Percentiles rank a stretch among this genome's conserved stretches.
Conservation (phyloP, 2,888 invertebrate species). For the Phyllotreta striolata region DNA sequence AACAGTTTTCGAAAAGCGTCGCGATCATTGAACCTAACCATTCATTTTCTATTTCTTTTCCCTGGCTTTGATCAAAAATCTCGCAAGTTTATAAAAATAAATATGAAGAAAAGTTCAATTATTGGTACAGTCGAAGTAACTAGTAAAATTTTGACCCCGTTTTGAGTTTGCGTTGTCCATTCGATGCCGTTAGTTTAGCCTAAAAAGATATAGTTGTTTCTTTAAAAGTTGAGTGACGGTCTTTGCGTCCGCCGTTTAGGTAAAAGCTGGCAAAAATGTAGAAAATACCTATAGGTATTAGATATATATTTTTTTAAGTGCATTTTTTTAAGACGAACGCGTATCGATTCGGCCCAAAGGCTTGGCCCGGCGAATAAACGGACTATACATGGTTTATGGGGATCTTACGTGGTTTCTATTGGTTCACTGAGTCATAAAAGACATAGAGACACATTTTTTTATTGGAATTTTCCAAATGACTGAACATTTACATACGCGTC, state of each 20-base stretch:
- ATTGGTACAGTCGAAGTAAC: slow-evolving; percentile 53
- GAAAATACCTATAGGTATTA: slow-evolving; percentile 42
- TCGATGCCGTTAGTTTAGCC: slow-evolving; percentile 58
- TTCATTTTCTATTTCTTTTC: slow-evolving; percentile 58
- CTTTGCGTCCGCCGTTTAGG: slow-evolving; percentile 41
- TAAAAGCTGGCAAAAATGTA: slow-evolving; percentile 42
- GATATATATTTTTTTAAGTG: slow-evolving; percentile 52
- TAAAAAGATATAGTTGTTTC: slow-evolving; percentile 52
- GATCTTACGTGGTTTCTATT: slow-evolving; percentile 63
- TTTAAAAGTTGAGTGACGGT: slow-evolving; percentile 41
- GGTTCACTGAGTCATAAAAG: slow-evolving; percentile 64
- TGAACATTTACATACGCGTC: slow-evolving; percentile 62
- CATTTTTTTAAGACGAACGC: slow-evolving; percentile 61
- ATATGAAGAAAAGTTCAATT: slow-evolving; percentile 62
- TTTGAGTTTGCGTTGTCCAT: slow-evolving; percentile 58
- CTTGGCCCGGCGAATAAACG: slow-evolving; percentile 62
- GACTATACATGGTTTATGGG: slow-evolving; percentile 63
- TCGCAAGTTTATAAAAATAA: slow-evolving; percentile 61
- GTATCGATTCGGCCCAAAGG: slow-evolving; percentile 64
- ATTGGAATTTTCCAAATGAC: slow-evolving; percentile 73
- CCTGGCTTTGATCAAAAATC: slow-evolving; percentile 54
- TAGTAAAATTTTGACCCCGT: slow-evolving; percentile 60
- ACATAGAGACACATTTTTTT: slow-evolving; percentile 61
- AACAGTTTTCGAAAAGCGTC: slow-evolving; percentile 26
- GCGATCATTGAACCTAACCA: slow-evolving; percentile 58